Evolutionary conservation across 2,888 invertebrate genomes (phyloP), one percentile per base, ranked within the genome.

Genomic region (Azorinus chamasolen): DNA sequence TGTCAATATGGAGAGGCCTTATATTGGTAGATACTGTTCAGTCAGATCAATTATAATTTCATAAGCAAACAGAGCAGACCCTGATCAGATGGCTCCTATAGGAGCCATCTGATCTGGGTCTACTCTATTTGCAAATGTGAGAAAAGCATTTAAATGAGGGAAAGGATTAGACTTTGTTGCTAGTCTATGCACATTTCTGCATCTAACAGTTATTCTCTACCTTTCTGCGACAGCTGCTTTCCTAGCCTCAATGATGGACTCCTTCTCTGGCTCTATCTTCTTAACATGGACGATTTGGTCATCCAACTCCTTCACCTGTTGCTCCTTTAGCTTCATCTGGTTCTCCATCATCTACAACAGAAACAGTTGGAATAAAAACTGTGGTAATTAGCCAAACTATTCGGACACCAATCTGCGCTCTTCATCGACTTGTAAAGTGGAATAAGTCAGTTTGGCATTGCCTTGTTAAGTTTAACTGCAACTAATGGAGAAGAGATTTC

Each of bases 221-320:
- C 99, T 95, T 91, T 97, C 96, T 86, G 99, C 97, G 0, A 99
- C 99, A 66, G 96, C 96, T 81, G 96, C 95, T 93, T 99, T 99
- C 95, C 99, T 98, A 54, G 96, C 96, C 86, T 97, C 97, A 90
- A 99, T 99, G 91, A 98, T 97, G 76, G 97, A 97, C 94, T 98
- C 97, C 92, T 99, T 98, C 84, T 99, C 98, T 1, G 99, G 99
- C 61, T 98, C 97, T 51, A 97, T 96, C 91, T 97, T 97, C 92
- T 98, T 97, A 84, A 99, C 94, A 92, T 98, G 97, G 85, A 97
- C 97, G 2, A 99, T 98, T 94, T 99, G 99, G 71, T 97, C 96
- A 93, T 99, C 98, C 69, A 99, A 94, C 93, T 99, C 98, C 79
- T 96, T 96, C 5, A 99, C 98, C 83, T 93, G 93, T 68, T 90